These are phyloP conservation scores for Anser cygnoides DNA, from an alignment of 2,113 vertebrate species.

Conservation along the genomic window DNA sequence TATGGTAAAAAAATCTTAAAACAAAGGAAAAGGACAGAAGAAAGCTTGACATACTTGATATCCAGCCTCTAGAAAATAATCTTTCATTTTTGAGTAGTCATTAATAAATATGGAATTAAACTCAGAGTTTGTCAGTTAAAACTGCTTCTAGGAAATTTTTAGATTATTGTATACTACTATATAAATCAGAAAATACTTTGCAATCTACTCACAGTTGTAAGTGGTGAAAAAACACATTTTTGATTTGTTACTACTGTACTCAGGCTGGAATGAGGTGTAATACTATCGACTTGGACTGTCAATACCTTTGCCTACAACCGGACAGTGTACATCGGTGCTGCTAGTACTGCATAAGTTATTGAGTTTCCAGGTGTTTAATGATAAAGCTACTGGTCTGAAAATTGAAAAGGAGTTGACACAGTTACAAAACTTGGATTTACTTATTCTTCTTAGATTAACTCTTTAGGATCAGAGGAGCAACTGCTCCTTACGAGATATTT, in stretches of 20 bases:
- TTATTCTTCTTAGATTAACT: not conserved
- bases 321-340: not conserved
- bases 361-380: not conserved
- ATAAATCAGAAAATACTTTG: not conserved
- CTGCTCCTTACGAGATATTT: not conserved
- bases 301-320: not conserved
- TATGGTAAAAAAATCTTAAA: not conserved
- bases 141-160: not conserved
- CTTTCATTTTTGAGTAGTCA: not conserved
- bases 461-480: not conserved
- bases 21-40: not conserved
- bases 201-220: not conserved
- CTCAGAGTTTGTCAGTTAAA: not conserved
- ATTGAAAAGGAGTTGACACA: not conserved
- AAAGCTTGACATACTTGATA: not conserved
- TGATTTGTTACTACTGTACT: not conserved
- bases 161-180: not conserved
- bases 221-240: not conserved
- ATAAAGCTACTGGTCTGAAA: not conserved
- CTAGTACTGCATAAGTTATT: not conserved
- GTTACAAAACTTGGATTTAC: not conserved
- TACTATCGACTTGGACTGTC: not conserved
- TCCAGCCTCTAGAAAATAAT: not conserved
- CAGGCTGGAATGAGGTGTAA: not conserved
- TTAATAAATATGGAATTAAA: not conserved